These are phyloP conservation scores for Platycnemis pennipes DNA, from an alignment of 2,888 invertebrate genomes.

Conservation along the genomic window DNA sequence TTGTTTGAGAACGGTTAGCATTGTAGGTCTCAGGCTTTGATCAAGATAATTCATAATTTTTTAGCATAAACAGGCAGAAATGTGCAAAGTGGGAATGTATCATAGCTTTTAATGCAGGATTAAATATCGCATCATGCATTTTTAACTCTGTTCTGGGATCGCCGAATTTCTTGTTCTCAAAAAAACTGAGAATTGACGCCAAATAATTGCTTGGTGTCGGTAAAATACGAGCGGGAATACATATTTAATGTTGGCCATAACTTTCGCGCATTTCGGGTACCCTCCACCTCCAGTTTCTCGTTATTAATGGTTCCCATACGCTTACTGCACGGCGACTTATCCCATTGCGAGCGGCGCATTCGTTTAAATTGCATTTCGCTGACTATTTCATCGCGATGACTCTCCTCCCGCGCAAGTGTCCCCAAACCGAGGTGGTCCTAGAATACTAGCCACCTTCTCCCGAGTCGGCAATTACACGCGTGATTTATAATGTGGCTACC, in stretches of 20 bases:
- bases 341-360: neutral
- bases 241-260: neutral
- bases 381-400: slow-evolving; percentile 7
- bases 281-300: neutral
- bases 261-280: neutral
- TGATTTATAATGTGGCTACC: slow-evolving; percentile 58
- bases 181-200: too few relatives aligned
- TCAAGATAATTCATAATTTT: too few relatives aligned
- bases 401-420: neutral
- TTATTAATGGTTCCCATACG: slow-evolving; percentile 22
- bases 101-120: too few relatives aligned
- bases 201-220: too few relatives aligned
- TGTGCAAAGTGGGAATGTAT: too few relatives aligned
- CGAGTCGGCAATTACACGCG: neutral
- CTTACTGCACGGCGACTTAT: neutral
- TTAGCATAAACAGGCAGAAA: too few relatives aligned
- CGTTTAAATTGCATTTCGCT: slow-evolving; percentile 15
- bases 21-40: too few relatives aligned
- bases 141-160: too few relatives aligned
- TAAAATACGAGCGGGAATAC: neutral
- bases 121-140: too few relatives aligned
- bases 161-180: too few relatives aligned
- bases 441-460: neutral
- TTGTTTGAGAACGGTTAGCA: too few relatives aligned
- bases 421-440: neutral